These are phyloP conservation scores for Callospermophilus lateralis DNA, from an alignment of 2,113 vertebrate genomes.

Conservation along the genomic window DNA sequence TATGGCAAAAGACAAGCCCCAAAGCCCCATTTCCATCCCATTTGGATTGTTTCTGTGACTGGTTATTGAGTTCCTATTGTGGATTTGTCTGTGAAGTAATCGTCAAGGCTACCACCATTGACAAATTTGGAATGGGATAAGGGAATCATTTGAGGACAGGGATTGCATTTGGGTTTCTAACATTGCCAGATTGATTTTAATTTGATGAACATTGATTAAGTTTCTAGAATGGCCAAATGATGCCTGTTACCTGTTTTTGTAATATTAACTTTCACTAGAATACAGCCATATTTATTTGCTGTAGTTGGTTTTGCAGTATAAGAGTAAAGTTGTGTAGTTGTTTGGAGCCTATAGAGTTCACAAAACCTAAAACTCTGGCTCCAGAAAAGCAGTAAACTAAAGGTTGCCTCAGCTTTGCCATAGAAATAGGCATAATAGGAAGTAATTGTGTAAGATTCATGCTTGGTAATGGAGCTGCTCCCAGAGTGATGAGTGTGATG, in stretches of 20 bases:
- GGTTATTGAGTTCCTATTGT: background rate
- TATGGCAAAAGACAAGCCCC: background rate
- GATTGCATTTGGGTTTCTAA: constrained; percentile 14
- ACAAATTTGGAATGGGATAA: background rate
- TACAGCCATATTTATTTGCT: background rate
- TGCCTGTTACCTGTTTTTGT: background rate
- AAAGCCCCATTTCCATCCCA: background rate
- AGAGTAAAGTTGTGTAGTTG: background rate
- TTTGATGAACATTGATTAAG: constrained; percentile 4
- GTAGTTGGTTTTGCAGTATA: background rate
- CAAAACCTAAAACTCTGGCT: background rate
- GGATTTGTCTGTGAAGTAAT: background rate
- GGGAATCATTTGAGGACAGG: background rate
- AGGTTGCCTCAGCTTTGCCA: background rate
- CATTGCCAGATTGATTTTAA: background rate
- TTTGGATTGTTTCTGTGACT: background rate
- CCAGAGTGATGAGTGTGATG: background rate
- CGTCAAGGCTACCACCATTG: background rate
- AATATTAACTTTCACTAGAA: constrained; percentile 3
- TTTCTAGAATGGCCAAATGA: background rate
- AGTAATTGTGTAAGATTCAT: background rate
- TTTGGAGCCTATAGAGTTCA: background rate
- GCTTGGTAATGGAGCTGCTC: background rate
- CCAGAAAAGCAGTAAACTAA: background rate
- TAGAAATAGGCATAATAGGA: background rate